Evolutionary conservation across 2,797 vertebrate species (phyloP), one percentile per base, ranked within the genome.

Genomic region (Sus cebifrons): DNA sequence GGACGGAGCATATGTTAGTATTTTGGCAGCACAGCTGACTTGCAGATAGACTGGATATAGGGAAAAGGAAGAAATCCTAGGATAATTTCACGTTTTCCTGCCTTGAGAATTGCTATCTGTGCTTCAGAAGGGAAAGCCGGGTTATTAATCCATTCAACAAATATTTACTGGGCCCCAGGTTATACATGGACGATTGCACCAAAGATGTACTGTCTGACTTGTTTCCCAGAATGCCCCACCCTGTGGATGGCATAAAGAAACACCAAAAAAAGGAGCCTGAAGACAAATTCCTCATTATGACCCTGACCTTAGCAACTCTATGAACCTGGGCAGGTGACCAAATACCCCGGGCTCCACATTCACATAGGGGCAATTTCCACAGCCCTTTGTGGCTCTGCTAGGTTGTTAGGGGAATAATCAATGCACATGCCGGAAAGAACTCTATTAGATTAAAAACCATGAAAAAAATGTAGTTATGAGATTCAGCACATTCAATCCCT

Each of bases 401-500:
- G 20, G 25, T 40, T 56, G 27, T 70, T 79, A 65, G 67, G 62
- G 27, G 32, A 68, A 74, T 40, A 65, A 40, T 32, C 65, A 81
- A 94, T 17, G 52, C 58, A 56, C 49, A 68, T 21, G 15, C 67
- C 60, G 44, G 18, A 81, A 95, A 89, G 73, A 62, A 64, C n/a
- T 68, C 77, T 68, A 40, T 62, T 18, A 82, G 21, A 7, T 91
- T 91, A 54, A 77, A 87, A 71, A 17, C 15, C 13, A 83, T 71
- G 23, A 52, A 58, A 68, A 92, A 70, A 16, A 29, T 65, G 27
- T 65, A 27, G 83, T 82, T 91, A 73, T 54, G 90, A 88, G 36
- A 86, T n/a, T 85, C 62, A 85, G 82, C 56, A 89, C 54, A 77
- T 71, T 96, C 82, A 86, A 62, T 91, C 88, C 62, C 49, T 81